Evolutionary conservation across 2,113 vertebrate species (phyloP), one percentile per base, ranked within the genome.

Genomic region (Anoplopoma fimbria): DNA sequence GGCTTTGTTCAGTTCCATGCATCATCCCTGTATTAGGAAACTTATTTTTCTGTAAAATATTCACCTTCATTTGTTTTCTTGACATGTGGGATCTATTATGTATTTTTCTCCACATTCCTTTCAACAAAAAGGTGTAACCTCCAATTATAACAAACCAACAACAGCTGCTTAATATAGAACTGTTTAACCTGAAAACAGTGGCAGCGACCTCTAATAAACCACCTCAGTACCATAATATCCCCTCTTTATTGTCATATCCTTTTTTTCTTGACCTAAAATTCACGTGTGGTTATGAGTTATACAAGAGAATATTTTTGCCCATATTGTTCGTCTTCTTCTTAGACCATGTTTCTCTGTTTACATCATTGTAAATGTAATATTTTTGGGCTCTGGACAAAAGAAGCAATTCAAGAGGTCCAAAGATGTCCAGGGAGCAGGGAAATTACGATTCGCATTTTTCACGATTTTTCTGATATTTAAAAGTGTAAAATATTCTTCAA

Each of bases 31-130:
- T n/a, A 77, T 67, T 67, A 68, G n/a, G 21, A 62, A 74, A 62
- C 8, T 3, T 31, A 38, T 40, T 75, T n/a, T 70, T 78, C 27
- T 51, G 19, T 75, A 38, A 58, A 75, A 51, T 17, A 70, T 38
- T 64, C 62, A 14, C 49, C 42, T 75, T 58, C n/a, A 77, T 88
- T 77, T 79, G 69, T 77, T 84, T 51, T 77, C 17, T 53, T 67
- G 15, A 68, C n/a, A 74, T 62, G 34, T 65, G 38, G 45, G 33
- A 62, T 74, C 60, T 36, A 68, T 82, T 69, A 47, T 33, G 33
- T 68, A 15, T 40, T 69, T 79, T 15, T 3, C 23, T 67, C 23
- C 45, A 67, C 53, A 57, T 69, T 64, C 17, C n/a, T 63, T 13
- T 55, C 3, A 51, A 67, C 33, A 51, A 25, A 69, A 31, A 29